A percentile compares a stretch with the other conserved stretches of the same genome.
These are phyloP conservation scores for Cyprinella venusta DNA, from an alignment of 2,797 vertebrate species.

Conservation along the genomic window DNA sequence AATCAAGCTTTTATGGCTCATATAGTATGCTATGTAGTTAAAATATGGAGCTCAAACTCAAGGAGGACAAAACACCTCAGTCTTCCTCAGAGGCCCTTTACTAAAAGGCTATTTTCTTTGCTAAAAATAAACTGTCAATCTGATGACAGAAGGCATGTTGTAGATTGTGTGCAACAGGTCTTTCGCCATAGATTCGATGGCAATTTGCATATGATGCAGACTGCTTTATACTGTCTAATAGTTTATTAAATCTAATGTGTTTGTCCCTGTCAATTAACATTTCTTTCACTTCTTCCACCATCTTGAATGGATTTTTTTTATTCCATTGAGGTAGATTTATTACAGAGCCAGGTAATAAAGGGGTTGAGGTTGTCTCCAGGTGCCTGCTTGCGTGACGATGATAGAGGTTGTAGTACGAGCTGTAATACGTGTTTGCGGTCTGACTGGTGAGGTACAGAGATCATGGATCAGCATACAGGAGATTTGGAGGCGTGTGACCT, in stretches of 20 bases:
- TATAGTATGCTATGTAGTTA: neutral
- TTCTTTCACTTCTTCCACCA: rapidly evolving
- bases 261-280: neutral
- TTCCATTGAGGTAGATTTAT: neutral
- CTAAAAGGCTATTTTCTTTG: neutral
- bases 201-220: neutral
- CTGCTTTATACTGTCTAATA: neutral
- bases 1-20: neutral
- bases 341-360: neutral
- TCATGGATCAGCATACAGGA: slow-evolving; percentile 2
- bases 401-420: neutral
- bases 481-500: neutral
- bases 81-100: neutral
- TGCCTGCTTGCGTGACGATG: neutral
- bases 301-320: neutral
- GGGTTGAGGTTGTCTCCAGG: neutral
- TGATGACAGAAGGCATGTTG: neutral
- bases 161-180: neutral
- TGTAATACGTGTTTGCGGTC: neutral
- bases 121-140: neutral
- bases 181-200: neutral
- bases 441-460: slow-evolving; percentile 3
- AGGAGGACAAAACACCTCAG: neutral
- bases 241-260: neutral
- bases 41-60: neutral